Evolutionary conservation across 2,113 vertebrate species (phyloP).

Genomic region (Microtus montanus): DNA sequence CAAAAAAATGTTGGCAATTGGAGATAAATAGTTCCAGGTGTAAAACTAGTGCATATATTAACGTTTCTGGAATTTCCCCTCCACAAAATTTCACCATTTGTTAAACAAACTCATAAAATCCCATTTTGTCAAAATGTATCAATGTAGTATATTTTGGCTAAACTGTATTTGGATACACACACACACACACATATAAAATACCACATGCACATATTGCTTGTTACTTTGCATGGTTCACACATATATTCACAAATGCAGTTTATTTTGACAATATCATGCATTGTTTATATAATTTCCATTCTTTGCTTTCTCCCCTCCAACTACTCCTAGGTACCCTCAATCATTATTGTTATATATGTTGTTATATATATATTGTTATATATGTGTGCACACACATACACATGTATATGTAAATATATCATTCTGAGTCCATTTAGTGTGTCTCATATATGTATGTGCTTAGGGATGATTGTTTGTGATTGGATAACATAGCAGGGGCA

Average conservation of each 20-base stretch:
- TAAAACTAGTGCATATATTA: conserved; percentile 6
- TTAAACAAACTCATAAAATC: conserved; percentile 19
- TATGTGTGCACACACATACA: not conserved
- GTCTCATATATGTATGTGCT: not conserved
- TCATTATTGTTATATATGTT: not conserved
- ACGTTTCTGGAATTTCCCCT: conserved; percentile 30
- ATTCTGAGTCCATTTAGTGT: not conserved
- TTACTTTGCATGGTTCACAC: not conserved
- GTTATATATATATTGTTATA: not conserved
- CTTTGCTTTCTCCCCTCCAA: not conserved
- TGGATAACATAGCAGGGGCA: not conserved
- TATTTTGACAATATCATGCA: not conserved
- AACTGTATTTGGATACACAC: not conserved
- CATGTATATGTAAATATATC: not conserved
- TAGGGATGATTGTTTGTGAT: not conserved
- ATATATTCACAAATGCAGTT: not conserved
- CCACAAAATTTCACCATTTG: not conserved
- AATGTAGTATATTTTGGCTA: not conserved
- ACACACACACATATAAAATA: not conserved
- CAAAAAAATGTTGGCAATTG: conserved; percentile 34
- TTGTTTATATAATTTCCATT: not conserved
- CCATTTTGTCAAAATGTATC: not conserved
- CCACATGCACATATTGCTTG: not conserved
- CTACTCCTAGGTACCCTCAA: not conserved
- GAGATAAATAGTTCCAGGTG: conserved; percentile 59